Percentiles rank a stretch among this genome's conserved stretches.
phyloP scores from a whole-genome alignment of 2,797 vertebrate genomes.

The Dromococcyx pavoninus region DNA sequence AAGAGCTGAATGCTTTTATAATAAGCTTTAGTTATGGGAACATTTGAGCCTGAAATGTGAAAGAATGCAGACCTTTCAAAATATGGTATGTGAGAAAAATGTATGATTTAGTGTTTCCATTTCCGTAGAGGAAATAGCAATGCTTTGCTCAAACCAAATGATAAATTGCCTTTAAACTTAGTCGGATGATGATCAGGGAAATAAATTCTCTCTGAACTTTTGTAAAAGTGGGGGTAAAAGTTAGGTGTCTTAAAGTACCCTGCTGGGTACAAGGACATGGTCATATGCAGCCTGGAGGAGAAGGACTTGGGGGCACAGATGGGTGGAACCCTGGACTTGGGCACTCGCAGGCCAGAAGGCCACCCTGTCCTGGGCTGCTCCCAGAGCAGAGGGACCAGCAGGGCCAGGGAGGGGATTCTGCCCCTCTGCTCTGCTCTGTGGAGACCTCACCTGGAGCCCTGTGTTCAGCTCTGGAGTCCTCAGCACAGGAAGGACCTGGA shows the following conservation, averaged over 20 bases:
- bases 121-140: slow-evolving; percentile 53
- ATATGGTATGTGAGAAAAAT: slow-evolving; percentile 42
- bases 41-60: slow-evolving; percentile 20
- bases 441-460: too few species aligned
- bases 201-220: background rate
- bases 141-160: slow-evolving; percentile 28
- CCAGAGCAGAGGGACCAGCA: too few species aligned
- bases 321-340: too few species aligned
- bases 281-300: background rate
- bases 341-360: too few species aligned
- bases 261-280: background rate
- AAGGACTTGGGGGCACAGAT: too few species aligned
- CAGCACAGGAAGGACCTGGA: too few species aligned
- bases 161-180: slow-evolving; percentile 34
- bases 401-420: too few species aligned
- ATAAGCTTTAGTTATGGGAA: slow-evolving; percentile 50
- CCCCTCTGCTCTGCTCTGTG: too few species aligned
- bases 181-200: slow-evolving; percentile 1
- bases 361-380: too few species aligned
- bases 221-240: background rate
- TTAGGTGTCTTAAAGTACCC: background rate
- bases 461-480: too few species aligned
- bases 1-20: background rate
- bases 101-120: slow-evolving; percentile 61
- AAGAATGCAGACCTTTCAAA: slow-evolving; percentile 60